Evolutionary conservation across 1,140 invertebrate species (phyloP).

Genomic region (Platorchestia sp.): DNA sequence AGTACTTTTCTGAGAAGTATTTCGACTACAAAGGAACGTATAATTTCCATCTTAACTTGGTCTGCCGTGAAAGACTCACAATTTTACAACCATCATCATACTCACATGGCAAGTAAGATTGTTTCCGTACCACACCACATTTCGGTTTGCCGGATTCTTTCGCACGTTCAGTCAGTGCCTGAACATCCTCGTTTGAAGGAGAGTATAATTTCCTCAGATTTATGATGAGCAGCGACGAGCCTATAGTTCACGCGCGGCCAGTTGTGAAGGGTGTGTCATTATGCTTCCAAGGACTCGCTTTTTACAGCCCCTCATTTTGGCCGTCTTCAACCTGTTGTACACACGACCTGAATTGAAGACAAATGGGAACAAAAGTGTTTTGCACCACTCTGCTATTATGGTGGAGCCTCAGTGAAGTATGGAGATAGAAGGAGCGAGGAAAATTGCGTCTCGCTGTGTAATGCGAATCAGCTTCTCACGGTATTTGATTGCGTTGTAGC

Average conservation of each 20-base stretch:
- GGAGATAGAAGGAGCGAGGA: not conserved
- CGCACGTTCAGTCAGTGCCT: not conserved
- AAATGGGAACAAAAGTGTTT: constrained; percentile 12
- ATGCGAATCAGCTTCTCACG: too few species aligned
- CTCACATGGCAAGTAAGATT: not conserved
- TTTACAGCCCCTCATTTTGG: constrained; percentile 12
- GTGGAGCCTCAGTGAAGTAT: not conserved
- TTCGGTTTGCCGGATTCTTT: not conserved
- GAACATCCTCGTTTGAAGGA: not conserved
- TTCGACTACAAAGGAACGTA: not conserved
- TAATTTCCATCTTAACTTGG: not conserved
- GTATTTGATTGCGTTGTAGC: not conserved
- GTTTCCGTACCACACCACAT: not conserved
- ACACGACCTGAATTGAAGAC: not conserved
- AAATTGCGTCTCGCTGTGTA: not conserved
- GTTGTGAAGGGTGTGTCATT: constrained; percentile 18
- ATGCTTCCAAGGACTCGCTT: constrained; percentile 11
- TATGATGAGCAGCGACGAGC: constrained; percentile 14
- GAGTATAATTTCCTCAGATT: constrained; percentile 42
- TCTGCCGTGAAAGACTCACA: not conserved
- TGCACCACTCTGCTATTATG: not conserved
- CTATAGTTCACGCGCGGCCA: constrained; percentile 8
- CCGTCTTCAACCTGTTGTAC: constrained; percentile 48
- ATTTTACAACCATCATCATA: not conserved
- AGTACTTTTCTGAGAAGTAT: not conserved